These are phyloP conservation scores for Nasonia oneida DNA, from an alignment of 2,888 invertebrate species.

Conservation along the genomic window DNA sequence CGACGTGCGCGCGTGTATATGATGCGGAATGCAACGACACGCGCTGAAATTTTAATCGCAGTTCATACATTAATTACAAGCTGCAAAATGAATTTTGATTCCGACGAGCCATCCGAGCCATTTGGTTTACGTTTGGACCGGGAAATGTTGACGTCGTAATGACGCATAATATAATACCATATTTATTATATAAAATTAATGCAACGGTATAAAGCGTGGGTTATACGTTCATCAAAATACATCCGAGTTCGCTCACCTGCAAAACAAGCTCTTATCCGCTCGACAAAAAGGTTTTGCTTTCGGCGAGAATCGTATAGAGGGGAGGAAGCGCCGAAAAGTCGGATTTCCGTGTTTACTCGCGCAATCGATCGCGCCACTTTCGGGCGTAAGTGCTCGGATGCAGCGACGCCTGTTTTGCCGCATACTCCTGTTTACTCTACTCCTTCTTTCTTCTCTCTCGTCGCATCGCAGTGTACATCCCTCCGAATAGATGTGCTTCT, in stretches of 20 bases:
- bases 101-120: neutral
- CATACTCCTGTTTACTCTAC: neutral
- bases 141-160: no score
- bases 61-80: neutral
- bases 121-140: neutral
- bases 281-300: neutral
- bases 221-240: neutral
- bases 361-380: slow-evolving; percentile 22
- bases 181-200: neutral
- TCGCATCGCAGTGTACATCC: neutral
- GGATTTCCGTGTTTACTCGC: slow-evolving; percentile 38
- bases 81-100: neutral
- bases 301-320: no score
- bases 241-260: neutral
- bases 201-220: neutral
- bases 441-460: neutral
- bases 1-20: neutral
- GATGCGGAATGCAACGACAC: neutral
- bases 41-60: neutral
- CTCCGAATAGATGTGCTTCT: neutral
- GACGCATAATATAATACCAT: no score
- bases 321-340: slow-evolving; percentile 24
- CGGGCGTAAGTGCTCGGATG: neutral
- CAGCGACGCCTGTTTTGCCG: neutral
- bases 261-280: no score